Evolutionary conservation across 2,888 invertebrate species (phyloP), one percentile per base, ranked within the genome.

Genomic region (Phaonia tiefii): DNA sequence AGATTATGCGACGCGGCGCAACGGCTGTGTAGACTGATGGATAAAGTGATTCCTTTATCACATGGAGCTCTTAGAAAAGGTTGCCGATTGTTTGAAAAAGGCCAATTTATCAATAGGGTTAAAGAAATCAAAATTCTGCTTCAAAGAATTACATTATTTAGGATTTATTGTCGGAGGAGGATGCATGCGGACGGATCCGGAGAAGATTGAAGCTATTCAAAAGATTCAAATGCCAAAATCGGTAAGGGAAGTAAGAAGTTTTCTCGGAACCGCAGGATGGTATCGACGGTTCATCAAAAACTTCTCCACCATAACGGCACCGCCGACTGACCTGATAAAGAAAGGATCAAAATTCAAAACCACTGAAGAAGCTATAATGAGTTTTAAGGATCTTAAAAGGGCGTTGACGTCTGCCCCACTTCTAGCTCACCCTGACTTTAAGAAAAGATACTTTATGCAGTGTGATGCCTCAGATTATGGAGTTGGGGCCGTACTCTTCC

Each of bases 401-500:
- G 42, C 26, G 10, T 25, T 84, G 5, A 80, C 80, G 0, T 66
- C 79, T 0, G 77, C 82, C 0, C 84, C 82, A 1, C 66, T 83
- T 0, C 39, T 83, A 63, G 15, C 39, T 1, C 72, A 72, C 25
- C 60, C 83, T 0, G 79, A 84, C 69, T 83, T 79, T 66, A 22
- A 46, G n/a, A 70, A 69, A 58, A 77, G 75, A 10, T 83, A 81
- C 46, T 66, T 42, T 15, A 58, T 84, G 2, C 82, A 83, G 15
- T 82, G 82, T 58, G 84, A 84, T 69, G 82, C 84, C 7, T 69
- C 51, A n/a, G 15, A 2, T 10, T 13, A 31, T 5, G 37, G 39
- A n/a, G 2, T 39, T 2, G 20, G 37, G 20, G 60, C 60, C 5
- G 37, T 11, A 2, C 39, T 39, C 17, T 60, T 8, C 17, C 37